Evolutionary conservation across 1,140 invertebrate species (phyloP), one percentile per base, ranked within the genome.

Genomic region (Hypsibius dujardini): DNA sequence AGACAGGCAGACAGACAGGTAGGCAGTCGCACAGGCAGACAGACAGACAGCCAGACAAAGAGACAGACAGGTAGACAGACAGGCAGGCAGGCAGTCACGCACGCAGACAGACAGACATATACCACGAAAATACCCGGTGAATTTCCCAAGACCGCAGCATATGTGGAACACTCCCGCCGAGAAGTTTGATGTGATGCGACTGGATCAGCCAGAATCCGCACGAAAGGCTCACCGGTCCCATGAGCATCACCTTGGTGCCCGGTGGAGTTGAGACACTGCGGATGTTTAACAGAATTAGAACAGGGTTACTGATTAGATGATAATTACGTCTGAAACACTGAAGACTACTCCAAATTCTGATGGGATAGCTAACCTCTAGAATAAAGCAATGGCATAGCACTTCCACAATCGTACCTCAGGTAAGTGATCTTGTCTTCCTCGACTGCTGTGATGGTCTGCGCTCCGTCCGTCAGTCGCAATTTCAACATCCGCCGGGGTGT

Each of bases 81-180:
- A 28, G 28, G 28, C 28, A 28, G 28, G 28, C 28, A 28, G 28
- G 28, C 12, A 12, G 7, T 56, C 50, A 56, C n/a, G 50, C 0
- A 12, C 0, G 7, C 50, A 12, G 7, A 56, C 50, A 56, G n/a
- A 56, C 7, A 56, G 50, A 56, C 28, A 28, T 28, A 28, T 28
- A 28, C 28, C 28, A 28, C 28, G 28, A 28, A 28, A 28, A 28
- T 67, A 67, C 62, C 7, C 62, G 62, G 45, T 67, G 62, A 15
- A 67, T 67, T 67, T 67, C 62, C 62, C 62, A 67, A 7, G 62
- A 12, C 7, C 42, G 12, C 3, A 67, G 62, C 62, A 67, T 67
- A 42, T 67, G 62, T 7, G 12, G 3, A 42, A 67, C 62, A 67
- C 3, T 42, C 7, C 62, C 62, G 7, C 62, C 62, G 62, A 15